Evolutionary conservation across 2,888 invertebrate genomes (phyloP).

Genomic region (Apodemia hepburni): DNA sequence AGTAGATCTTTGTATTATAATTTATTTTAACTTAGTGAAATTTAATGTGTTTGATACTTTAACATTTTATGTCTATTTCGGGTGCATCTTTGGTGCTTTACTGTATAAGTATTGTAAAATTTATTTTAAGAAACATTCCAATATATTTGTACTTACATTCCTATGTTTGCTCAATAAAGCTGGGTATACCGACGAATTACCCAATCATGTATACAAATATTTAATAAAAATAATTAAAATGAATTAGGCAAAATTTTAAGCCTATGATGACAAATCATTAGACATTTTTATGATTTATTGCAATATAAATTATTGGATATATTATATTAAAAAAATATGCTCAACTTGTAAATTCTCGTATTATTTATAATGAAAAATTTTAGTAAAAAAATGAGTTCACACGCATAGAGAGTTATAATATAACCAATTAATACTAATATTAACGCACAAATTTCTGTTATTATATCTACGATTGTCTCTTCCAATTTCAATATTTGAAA

Average conservation of each 20-base stretch:
- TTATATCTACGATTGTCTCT: too few relatives aligned
- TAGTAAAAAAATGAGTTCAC: too few relatives aligned
- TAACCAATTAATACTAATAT: too few relatives aligned
- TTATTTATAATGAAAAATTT: too few relatives aligned
- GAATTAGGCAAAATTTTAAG: too few relatives aligned
- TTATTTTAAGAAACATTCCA: conserved; percentile 22
- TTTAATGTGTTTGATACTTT: conserved; percentile 60
- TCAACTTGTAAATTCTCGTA: not conserved
- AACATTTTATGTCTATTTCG: conserved; percentile 47
- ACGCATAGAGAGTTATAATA: too few relatives aligned
- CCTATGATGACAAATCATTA: too few relatives aligned
- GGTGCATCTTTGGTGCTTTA: conserved; percentile 53
- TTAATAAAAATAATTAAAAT: too few relatives aligned
- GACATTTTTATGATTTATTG: too few relatives aligned
- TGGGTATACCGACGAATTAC: not conserved
- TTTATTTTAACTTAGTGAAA: conserved; percentile 69
- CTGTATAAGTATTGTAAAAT: conserved; percentile 19
- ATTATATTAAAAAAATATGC: not conserved
- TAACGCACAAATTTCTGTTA: too few relatives aligned
- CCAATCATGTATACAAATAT: not conserved
- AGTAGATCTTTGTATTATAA: conserved; percentile 56
- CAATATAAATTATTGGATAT: too few relatives aligned
- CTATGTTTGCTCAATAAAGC: conserved; percentile 16
- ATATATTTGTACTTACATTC: conserved; percentile 19
- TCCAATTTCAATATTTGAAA: too few relatives aligned